phyloP scores from a whole-genome alignment of 2,797 vertebrate genomes.

The Remorina albescens region DNA sequence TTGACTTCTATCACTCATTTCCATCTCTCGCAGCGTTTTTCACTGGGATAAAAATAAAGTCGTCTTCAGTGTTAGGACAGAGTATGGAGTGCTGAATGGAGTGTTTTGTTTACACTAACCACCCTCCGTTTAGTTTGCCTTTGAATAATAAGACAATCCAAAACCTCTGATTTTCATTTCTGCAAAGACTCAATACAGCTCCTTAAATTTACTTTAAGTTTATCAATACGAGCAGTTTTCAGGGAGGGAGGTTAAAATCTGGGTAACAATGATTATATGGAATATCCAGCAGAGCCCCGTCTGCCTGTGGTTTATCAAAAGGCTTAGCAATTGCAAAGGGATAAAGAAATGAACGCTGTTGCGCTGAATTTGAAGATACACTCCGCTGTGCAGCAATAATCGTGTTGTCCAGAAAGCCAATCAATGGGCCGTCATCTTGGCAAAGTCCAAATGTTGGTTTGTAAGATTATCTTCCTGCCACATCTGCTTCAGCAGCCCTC shows the following conservation, averaged over 20 bases:
- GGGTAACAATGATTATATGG: slow-evolving; percentile 58
- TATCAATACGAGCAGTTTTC: slow-evolving; percentile 50
- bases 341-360: slow-evolving; percentile 37
- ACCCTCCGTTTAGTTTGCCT: slow-evolving; percentile 5
- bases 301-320: slow-evolving; percentile 58
- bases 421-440: not conserved
- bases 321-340: slow-evolving; percentile 45
- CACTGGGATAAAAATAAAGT: slow-evolving; percentile 46
- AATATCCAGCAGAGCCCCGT: slow-evolving; percentile 56
- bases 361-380: slow-evolving; percentile 27
- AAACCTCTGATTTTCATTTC: slow-evolving; percentile 39
- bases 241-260: slow-evolving; percentile 59
- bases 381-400: slow-evolving; percentile 12
- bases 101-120: slow-evolving; percentile 23
- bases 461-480: slow-evolving; percentile 4
- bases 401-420: not conserved
- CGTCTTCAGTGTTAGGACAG: slow-evolving; percentile 25
- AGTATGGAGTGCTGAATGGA: not conserved
- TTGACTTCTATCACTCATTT: slow-evolving; percentile 66
- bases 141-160: not conserved
- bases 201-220: slow-evolving; percentile 47
- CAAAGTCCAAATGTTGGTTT: slow-evolving; percentile 9
- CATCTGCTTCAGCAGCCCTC: not conserved
- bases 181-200: slow-evolving; percentile 33
- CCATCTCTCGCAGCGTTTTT: slow-evolving; percentile 62